Evolutionary conservation across 2,888 invertebrate genomes (phyloP).

Genomic region (Thecocarcelia acutangulata): DNA sequence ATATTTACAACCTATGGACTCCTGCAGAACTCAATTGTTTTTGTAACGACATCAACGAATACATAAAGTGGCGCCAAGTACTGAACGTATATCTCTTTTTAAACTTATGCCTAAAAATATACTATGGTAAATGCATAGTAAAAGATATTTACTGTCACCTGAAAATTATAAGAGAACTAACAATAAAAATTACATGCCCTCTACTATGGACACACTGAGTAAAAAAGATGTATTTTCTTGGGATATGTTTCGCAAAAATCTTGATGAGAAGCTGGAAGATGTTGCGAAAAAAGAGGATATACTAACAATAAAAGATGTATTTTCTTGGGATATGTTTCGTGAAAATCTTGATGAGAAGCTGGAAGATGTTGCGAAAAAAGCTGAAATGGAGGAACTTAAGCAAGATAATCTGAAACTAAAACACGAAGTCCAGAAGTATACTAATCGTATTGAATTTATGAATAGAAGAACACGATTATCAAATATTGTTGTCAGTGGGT

Average conservation of each 20-base stretch:
- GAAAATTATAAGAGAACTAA: background rate
- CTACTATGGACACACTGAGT: background rate
- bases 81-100: too few relatives aligned
- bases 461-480: background rate
- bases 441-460: background rate
- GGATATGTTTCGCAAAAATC: background rate
- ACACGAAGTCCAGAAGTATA: background rate
- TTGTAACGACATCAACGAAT: too few relatives aligned
- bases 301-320: too few relatives aligned
- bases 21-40: too few relatives aligned
- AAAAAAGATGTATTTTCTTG: background rate
- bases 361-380: conserved; percentile 6
- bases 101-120: background rate
- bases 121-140: background rate
- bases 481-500: background rate
- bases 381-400: background rate
- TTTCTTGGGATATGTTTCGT: too few relatives aligned
- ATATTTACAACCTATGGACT: too few relatives aligned
- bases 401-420: background rate
- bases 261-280: too few relatives aligned
- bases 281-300: conserved; percentile 4
- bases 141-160: background rate
- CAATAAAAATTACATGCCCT: background rate
- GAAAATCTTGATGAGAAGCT: too few relatives aligned
- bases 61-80: too few relatives aligned